A percentile compares a stretch with the other conserved stretches of the same genome.
Conservation (phyloP, 2,797 vertebrate species). For the Aselliscus stoliczkanus region DNA sequence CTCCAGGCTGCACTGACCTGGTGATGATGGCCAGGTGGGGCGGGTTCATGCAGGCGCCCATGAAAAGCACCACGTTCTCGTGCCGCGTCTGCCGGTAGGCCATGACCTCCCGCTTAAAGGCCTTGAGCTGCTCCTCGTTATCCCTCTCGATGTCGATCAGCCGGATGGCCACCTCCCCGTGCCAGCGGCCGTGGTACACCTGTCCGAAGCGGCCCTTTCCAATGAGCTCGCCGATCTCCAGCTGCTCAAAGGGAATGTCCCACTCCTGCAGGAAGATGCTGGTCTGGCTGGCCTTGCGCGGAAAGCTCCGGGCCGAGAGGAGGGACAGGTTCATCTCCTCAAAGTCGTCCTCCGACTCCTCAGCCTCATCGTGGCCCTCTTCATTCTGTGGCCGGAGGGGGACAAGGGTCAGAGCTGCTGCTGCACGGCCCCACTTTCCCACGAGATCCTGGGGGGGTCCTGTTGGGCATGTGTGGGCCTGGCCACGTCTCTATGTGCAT, state of each 20-base stretch:
- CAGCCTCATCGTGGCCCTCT: conserved; percentile 89
- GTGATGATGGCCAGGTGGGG: conserved; percentile 99
- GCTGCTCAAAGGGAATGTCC: conserved; percentile 99
- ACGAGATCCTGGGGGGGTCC: not conserved
- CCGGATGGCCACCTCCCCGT: conserved; percentile 96
- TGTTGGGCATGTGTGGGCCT: accelerated
- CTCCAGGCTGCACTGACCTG: conserved; percentile 81
- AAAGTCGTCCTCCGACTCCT: conserved; percentile 95
- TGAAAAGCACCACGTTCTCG: conserved; percentile 98
- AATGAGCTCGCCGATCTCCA: conserved; percentile 97
- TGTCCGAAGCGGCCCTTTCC: conserved; percentile 97
- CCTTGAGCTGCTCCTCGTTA: conserved; percentile 97
- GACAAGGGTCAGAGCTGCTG: not conserved
- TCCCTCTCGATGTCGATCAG: conserved; percentile 98
- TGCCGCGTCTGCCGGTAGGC: conserved; percentile 97
- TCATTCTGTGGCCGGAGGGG: conserved; percentile 85
- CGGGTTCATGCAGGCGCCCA: conserved; percentile 99
- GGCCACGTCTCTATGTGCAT: accelerated
- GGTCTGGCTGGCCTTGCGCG: conserved; percentile 98
- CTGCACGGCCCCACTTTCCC: not conserved
- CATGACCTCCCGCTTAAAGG: conserved; percentile 99
- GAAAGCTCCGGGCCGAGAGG: conserved; percentile 95
- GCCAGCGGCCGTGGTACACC: conserved; percentile 98
- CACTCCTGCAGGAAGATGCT: conserved; percentile 99
- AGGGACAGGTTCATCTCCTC: conserved; percentile 99